Evolutionary conservation across 2,797 vertebrate genomes (phyloP).

Genomic region (Semotilus atromaculatus): DNA sequence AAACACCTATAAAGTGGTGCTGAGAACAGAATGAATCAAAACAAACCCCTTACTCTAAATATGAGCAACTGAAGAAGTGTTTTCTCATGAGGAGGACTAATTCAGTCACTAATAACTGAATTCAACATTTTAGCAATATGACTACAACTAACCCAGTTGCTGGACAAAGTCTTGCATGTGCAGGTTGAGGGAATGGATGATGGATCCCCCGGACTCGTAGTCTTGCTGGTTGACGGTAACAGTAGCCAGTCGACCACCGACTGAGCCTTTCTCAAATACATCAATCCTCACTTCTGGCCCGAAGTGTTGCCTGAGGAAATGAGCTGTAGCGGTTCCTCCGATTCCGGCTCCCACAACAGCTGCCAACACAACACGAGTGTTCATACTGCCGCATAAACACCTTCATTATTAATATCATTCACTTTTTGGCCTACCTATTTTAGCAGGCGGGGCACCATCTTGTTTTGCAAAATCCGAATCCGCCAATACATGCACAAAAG

Average conservation of each 20-base stretch:
- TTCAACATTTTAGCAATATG: neutral
- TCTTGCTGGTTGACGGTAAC: constrained; percentile 92
- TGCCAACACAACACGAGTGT: constrained; percentile 61
- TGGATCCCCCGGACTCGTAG: constrained; percentile 92
- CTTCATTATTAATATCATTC: neutral
- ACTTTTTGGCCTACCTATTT: constrained; percentile 72
- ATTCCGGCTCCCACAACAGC: constrained; percentile 94
- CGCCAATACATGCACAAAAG: constrained; percentile 48
- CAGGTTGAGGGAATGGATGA: constrained; percentile 94
- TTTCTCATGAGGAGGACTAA: neutral
- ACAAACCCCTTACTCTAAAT: neutral
- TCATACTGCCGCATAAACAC: too few relatives aligned
- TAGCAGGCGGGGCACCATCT: constrained; percentile 78
- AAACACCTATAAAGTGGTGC: too few relatives aligned
- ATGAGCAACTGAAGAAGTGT: neutral
- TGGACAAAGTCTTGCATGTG: constrained; percentile 98
- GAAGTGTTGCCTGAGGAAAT: constrained; percentile 95
- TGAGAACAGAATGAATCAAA: neutral
- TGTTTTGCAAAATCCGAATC: constrained; percentile 66
- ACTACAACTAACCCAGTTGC: constrained; percentile 84
- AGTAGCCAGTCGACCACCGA: constrained; percentile 92
- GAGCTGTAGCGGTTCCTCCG: constrained; percentile 89
- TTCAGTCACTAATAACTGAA: neutral
- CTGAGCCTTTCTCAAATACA: constrained; percentile 87
- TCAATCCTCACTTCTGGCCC: constrained; percentile 93